Evolutionary conservation across 2,888 invertebrate species (phyloP).

Genomic region (Ashinkailepas kermadecensis): DNA sequence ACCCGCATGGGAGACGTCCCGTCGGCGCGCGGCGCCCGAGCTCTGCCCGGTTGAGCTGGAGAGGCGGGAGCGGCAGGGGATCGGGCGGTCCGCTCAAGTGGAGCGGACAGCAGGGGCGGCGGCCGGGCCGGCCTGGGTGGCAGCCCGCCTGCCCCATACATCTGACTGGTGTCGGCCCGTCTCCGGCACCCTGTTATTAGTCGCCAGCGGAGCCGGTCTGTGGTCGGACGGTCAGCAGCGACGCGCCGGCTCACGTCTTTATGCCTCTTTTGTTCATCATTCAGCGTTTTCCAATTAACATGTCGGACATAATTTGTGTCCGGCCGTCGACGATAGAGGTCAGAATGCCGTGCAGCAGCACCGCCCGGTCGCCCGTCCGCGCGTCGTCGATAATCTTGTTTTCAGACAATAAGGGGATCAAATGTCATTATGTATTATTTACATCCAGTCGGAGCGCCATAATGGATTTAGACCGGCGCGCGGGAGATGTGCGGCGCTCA

Average conservation of each 20-base stretch:
- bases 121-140: neutral
- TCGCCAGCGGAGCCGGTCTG: neutral
- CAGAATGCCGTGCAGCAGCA: neutral
- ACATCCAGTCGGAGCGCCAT: neutral
- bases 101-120: neutral
- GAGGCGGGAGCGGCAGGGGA: too few species aligned
- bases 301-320: constrained; percentile 16
- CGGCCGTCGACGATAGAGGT: neutral
- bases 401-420: constrained; percentile 15
- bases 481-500: too few species aligned
- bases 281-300: constrained; percentile 20
- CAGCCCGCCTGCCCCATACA: neutral
- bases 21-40: too few species aligned
- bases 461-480: constrained; percentile 1
- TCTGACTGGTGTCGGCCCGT: neutral
- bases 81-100: too few species aligned
- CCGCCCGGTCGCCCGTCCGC: neutral
- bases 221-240: neutral
- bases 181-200: neutral
- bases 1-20: too few species aligned
- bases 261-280: constrained; percentile 21
- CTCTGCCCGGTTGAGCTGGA: too few species aligned
- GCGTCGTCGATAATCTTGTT: neutral
- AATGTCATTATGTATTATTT: constrained; percentile 14
- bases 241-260: neutral